phyloP scores from a whole-genome alignment of 2,797 vertebrate genomes.

The Arnoldichthys spilopterus region DNA sequence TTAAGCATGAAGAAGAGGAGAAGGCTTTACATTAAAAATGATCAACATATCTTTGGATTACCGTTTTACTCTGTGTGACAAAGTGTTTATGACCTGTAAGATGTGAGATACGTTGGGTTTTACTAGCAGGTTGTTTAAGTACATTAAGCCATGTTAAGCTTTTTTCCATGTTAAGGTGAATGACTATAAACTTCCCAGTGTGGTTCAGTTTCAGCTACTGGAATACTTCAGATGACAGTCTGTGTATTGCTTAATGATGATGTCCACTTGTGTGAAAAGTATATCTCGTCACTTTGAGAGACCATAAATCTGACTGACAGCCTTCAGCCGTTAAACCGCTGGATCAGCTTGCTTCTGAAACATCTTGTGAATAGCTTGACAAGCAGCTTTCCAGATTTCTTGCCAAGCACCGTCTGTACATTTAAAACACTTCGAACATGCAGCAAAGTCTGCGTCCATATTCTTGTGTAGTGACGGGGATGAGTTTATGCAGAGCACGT shows the following conservation, averaged over 20 bases:
- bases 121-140: not conserved
- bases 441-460: not conserved
- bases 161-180: not conserved
- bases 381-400: not conserved
- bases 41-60: no score
- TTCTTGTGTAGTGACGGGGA: not conserved
- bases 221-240: not conserved
- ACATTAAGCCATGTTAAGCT: not conserved
- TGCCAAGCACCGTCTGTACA: constrained; percentile 8
- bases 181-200: not conserved
- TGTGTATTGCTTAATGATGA: not conserved
- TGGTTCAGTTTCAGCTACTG: not conserved
- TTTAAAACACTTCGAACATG: constrained; percentile 23
- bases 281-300: not conserved
- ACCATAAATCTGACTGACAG: not conserved
- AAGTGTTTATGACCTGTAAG: not conserved
- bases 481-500: constrained; percentile 21
- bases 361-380: constrained; percentile 28
- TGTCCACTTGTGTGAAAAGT: not conserved
- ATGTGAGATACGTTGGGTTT: not conserved
- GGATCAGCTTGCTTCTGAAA: constrained; percentile 12
- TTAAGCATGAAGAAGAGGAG: not conserved
- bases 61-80: no score
- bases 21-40: not conserved
- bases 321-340: not conserved